phyloP scores from a whole-genome alignment of 1,140 invertebrate genomes.

The Drosophila melanica region DNA sequence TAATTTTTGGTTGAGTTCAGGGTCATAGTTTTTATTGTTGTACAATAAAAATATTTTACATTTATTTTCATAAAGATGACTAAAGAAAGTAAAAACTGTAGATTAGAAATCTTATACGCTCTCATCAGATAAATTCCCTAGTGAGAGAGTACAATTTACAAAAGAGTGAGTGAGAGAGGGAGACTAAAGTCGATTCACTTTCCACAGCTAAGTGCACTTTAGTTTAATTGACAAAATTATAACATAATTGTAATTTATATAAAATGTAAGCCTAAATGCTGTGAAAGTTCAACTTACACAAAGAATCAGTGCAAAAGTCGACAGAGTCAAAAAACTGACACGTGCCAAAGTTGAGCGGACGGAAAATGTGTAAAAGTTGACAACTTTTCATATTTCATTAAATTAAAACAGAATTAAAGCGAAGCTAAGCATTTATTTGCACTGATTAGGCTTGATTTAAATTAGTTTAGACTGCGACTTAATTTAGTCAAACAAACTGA shows the following conservation, averaged over 20 bases:
- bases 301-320: neutral
- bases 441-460: neutral
- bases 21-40: neutral
- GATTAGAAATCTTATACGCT: no score
- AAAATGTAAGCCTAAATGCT: neutral
- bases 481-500: slow-evolving; percentile 2
- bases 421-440: neutral
- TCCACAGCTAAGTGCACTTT: neutral
- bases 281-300: neutral
- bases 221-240: neutral
- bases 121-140: no score
- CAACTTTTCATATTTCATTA: neutral
- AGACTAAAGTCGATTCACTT: neutral
- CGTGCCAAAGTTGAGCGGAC: neutral
- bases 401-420: neutral
- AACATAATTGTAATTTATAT: no score
- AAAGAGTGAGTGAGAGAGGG: neutral
- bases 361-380: neutral
- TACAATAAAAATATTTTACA: slow-evolving; percentile 2
- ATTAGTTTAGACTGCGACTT: neutral
- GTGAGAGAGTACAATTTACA: neutral
- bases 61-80: neutral
- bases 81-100: no score
- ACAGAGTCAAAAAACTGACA: neutral
- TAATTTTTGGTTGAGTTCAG: slow-evolving; percentile 12